These are phyloP conservation scores for Caranx ignobilis DNA, from an alignment of 2,113 vertebrate genomes.

Conservation along the genomic window DNA sequence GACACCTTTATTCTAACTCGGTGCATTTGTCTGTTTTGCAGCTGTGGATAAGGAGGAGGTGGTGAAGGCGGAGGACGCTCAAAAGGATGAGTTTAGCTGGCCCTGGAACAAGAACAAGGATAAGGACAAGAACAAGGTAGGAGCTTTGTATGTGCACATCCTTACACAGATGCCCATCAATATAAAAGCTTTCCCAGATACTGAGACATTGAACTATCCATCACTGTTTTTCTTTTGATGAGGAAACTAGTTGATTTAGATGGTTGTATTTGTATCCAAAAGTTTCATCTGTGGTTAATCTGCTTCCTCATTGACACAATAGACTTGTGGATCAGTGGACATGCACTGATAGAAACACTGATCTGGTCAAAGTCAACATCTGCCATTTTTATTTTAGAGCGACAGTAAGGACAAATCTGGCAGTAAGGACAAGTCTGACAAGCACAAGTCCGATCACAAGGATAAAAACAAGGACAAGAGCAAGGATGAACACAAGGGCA, in stretches of 20 bases:
- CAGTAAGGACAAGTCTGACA: slow-evolving; percentile 9
- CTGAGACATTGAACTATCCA: neutral
- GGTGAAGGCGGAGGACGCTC: slow-evolving; percentile 58
- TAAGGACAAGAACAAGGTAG: slow-evolving; percentile 42
- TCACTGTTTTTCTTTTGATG: neutral
- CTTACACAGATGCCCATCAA: neutral
- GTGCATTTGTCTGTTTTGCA: slow-evolving; percentile 29
- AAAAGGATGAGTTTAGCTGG: slow-evolving; percentile 64
- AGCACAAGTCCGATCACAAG: slow-evolving; percentile 29
- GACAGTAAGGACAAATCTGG: slow-evolving; percentile 40
- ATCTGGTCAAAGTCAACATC: neutral
- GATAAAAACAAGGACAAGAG: neutral
- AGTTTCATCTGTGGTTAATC: neutral
- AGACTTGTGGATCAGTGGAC: neutral
- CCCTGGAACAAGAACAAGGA: slow-evolving; percentile 64
- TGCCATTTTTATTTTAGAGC: slow-evolving; percentile 13
- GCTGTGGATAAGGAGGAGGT: slow-evolving; percentile 28
- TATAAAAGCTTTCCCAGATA: neutral
- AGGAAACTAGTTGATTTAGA: neutral
- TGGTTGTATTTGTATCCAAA: neutral
- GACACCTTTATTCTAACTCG: neutral
- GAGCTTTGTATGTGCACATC: neutral
- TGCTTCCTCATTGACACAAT: neutral
- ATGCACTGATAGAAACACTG: neutral
- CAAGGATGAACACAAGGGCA: neutral